These are phyloP conservation scores for Daphoenositta chrysoptera DNA, from an alignment of 2,113 vertebrate species.

Conservation along the genomic window DNA sequence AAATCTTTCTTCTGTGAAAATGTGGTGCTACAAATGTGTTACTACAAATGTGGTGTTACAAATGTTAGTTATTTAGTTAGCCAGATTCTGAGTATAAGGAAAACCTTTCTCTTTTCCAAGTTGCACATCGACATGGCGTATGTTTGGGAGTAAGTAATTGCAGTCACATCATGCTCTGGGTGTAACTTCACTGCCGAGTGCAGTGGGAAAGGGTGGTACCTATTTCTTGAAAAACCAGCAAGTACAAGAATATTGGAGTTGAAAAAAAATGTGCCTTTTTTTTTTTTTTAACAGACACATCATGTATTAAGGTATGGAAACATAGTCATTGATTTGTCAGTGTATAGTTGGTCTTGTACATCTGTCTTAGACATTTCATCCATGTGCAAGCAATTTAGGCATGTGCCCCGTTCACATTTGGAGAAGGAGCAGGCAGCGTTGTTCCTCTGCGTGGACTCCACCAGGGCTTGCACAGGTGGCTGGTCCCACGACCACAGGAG, in stretches of 20 bases:
- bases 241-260: background rate
- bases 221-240: background rate
- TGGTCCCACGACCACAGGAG: background rate
- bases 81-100: background rate
- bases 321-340: background rate
- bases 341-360: background rate
- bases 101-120: background rate
- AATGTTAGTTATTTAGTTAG: background rate
- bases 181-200: conserved; percentile 16
- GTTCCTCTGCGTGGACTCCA: fast-evolving
- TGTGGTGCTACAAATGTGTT: background rate
- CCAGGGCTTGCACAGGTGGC: background rate
- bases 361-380: background rate
- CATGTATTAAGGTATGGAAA: background rate
- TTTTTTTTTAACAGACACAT: background rate
- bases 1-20: background rate
- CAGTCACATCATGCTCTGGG: background rate
- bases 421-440: background rate
- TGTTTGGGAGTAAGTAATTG: background rate
- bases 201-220: conserved; percentile 18
- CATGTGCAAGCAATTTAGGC: background rate
- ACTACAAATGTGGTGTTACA: background rate
- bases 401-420: fast-evolving
- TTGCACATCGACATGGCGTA: background rate
- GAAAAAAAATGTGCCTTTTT: background rate